Base-by-base conservation (phyloP, 30 jellyfish, hydroid and myxozoan genomes). In the Chrysaora quinquecirrha region DNA sequence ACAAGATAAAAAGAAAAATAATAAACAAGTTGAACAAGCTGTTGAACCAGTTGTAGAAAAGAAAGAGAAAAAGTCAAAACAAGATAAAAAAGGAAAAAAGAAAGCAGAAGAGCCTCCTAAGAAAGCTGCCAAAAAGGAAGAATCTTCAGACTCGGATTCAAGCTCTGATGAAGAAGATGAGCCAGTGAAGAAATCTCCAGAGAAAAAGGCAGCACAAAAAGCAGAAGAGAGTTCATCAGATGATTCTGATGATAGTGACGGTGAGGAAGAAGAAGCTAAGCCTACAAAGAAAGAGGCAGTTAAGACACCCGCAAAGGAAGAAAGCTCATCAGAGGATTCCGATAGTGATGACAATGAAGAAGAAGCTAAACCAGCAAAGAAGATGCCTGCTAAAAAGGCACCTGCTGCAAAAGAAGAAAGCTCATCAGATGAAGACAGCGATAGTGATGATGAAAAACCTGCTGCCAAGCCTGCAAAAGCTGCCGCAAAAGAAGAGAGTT, bases 211-310 rank as follows among this genome's bases (percentile, higher is more conserved):
- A 4, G 49, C 69, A 34, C 48, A 6, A 43, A 20, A 16, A 3
- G 29, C 24, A 3, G 27, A 16, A 10, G 68, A 52, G 7, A 52
- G 68, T 25, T 52, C 68, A 4, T 52, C 68, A 19, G 68, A 52
- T 12, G 68, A 43, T 16, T 6, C 9, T 52, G 2, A 4, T 20
- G 68, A 52, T 19, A 19, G 25, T 52, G 14, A 56, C 29, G 34
- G n/a, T 67, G 78, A 52, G 1, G 91, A 81, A 50, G 91, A 81
- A 66, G 73, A 71, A 30, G 77, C 76, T 30, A 68, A 81, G 35
- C 12, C 16, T 43, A 16, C 58, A 6, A 43, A 43, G 58, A n/a
- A n/a, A n/a, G n/a, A n/a, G n/a, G 58, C 58, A 43, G 58, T 16
- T 6, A 43, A 43, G 58, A 16, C 58, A 6, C 12, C 16, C 16